Base-by-base conservation (phyloP, 2,113 vertebrate genomes). In the Ceyx margarethae region DNA sequence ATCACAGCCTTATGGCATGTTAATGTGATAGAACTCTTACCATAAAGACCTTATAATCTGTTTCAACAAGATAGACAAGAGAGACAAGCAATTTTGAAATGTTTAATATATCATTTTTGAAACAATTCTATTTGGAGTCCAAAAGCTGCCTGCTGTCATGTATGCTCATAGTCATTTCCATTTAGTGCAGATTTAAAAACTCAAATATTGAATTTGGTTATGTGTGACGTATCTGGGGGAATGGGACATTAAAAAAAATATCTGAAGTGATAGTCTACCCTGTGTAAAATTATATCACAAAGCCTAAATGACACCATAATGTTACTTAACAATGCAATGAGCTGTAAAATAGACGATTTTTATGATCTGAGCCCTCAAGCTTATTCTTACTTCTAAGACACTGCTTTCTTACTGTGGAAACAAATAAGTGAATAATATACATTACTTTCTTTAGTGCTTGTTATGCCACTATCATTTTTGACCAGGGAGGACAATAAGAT, bases 291-390 rank as follows among this genome's bases (percentile, higher is more conserved):
- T 89, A 23, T 58, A 82, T 75, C 29, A 78, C 60, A 76, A 84
- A 89, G 51, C 60, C 68, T 78, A 93, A 91, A 95, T 94, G 92
- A 51, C 54, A 54, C 51, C 80, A 25, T 82, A 66, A 94, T 92
- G 67, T 94, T 95, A 87, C 89, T 95, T 94, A 93, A 94, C 78
- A 91, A 85, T 80, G 92, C 84, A 96, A 95, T 95, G 96, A 95
- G 81, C 92, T 96, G 92, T 95, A 91, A 96, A 96, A 96, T 82
- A 91, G 91, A 82, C 4, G 2, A 50, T 92, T 95, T 93, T 93
- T 73, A 74, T 96, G 81, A 93, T 83, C 89, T 95, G 91, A 95
- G 81, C 91, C 92, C 91, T 81, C 84, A 69, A 91, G 94, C 94
- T 87, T 92, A 43, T 87, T 93, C 67, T 84, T 72, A 54, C 77